A percentile compares a stretch with the other conserved stretches of the same genome.
Evolutionary conservation across 2,797 vertebrate species (phyloP).

Genomic region (Oryzias sinensis): DNA sequence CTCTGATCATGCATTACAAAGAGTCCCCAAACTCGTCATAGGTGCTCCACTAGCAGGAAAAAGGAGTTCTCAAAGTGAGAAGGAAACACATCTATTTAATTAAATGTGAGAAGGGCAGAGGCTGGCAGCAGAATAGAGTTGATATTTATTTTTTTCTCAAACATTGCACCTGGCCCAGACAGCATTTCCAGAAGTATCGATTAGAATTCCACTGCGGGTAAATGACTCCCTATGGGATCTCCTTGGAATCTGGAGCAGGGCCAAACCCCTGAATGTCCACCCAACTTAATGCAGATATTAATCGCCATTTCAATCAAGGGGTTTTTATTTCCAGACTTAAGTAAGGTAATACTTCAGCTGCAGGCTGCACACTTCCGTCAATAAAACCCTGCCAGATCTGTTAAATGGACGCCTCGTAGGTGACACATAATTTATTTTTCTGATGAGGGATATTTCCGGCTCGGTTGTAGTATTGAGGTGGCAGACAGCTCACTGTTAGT

Average conservation of each 20-base stretch:
- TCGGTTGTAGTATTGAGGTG: slow-evolving; percentile 20
- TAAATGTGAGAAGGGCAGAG: slow-evolving; percentile 56
- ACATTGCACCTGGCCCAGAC: slow-evolving; percentile 50
- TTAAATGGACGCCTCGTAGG: slow-evolving; percentile 54
- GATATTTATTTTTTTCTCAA: slow-evolving; percentile 44
- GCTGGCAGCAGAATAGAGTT: slow-evolving; percentile 41
- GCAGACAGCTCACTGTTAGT: slow-evolving; percentile 29
- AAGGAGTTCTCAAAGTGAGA: slow-evolving; percentile 23
- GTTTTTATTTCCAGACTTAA: slow-evolving; percentile 69
- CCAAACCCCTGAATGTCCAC: slow-evolving; percentile 71
- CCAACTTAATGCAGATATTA: slow-evolving; percentile 77
- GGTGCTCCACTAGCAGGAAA: slow-evolving; percentile 36
- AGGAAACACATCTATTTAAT: slow-evolving; percentile 65
- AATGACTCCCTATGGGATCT: slow-evolving; percentile 76
- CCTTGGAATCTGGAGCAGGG: slow-evolving; percentile 70
- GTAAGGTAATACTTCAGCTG: slow-evolving; percentile 67
- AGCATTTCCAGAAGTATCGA: slow-evolving; percentile 76
- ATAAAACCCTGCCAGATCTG: slow-evolving; percentile 69
- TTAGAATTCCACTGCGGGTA: slow-evolving; percentile 74
- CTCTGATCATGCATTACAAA: slow-evolving; percentile 64
- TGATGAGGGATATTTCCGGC: slow-evolving; percentile 25
- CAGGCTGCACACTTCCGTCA: slow-evolving; percentile 63
- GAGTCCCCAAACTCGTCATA: slow-evolving; percentile 64
- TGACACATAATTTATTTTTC: slow-evolving; percentile 57
- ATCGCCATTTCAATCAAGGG: slow-evolving; percentile 78